A percentile compares a stretch with the other conserved stretches of the same genome.
Conservation (phyloP, 2,797 vertebrate genomes). For the Lophotriccus pileatus region DNA sequence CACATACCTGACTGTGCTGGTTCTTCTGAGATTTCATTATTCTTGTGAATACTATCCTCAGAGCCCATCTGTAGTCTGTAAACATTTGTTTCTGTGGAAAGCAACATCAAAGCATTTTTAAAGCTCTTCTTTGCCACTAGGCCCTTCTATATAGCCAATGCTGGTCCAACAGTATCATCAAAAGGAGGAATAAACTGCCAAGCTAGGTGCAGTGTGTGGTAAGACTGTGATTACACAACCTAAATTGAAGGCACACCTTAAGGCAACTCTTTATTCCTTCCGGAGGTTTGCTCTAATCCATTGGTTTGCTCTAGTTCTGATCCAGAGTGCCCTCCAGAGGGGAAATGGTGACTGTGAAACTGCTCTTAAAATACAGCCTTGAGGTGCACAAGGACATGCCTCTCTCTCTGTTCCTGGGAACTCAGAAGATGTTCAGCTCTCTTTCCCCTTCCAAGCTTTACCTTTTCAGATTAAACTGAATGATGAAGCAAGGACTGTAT, state of each 20-base stretch:
- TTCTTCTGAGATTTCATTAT: background rate
- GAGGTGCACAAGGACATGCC: background rate
- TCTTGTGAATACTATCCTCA: background rate
- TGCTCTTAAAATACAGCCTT: background rate
- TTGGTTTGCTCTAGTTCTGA: background rate
- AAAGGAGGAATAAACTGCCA: background rate
- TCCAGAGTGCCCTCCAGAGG: background rate
- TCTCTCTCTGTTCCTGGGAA: background rate
- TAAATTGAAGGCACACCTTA: background rate
- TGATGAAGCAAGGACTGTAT: fast-evolving
- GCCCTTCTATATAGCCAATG: background rate
- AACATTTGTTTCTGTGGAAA: background rate
- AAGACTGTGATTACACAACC: background rate
- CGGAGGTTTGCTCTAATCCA: background rate
- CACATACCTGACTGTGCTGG: background rate
- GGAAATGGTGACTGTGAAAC: background rate
- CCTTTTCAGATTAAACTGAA: background rate
- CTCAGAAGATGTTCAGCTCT: background rate
- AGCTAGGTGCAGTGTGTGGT: background rate
- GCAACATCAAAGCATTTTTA: background rate
- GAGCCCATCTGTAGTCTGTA: background rate
- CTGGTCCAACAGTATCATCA: background rate
- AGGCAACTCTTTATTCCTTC: background rate
- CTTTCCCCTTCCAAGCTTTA: background rate
- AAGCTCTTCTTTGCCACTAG: background rate